Evolutionary conservation across 2,888 invertebrate species (phyloP), one percentile per base, ranked within the genome.

Genomic region (Dynastes tityus): DNA sequence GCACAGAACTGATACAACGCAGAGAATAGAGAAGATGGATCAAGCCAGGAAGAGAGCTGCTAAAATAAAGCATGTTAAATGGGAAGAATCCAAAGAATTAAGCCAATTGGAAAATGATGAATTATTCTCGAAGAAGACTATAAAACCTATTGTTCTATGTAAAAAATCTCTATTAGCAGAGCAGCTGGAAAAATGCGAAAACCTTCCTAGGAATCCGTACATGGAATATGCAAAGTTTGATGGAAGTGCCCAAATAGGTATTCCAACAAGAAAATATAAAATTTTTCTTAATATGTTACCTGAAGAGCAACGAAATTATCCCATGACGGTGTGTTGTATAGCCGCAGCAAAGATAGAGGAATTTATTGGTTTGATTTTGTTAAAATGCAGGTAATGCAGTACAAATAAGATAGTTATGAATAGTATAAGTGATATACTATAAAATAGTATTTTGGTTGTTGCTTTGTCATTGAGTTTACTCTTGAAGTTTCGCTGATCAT

Each of bases 351-450:
- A 95, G 90, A 96, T 98, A 77, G 91, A 92, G 84, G 98, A 98
- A 87, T 91, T 98, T 49, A 96, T 98, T 86, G 98, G 98, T 51
- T 93, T 98, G 76, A 96, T 96, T 84, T 96, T 97, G 89, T 97
- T 96, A 87, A 95, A 96, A 90, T 95, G 93, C 92, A 90, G 92
- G 93, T 90, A 90, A 55, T 32, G 9, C 11, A 71, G 51, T 37
- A 37, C 32, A 37, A 37, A 37, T 37, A 32, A 32, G 32, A 37
- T 37, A 37, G 5, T 37, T 5, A 22, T 22, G 22, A 22, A 22
- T 22, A 22, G 22, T 22, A 22, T 22, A 22, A 22, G 32, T 37
- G 5, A 37, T 37, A 37, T 37, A 37, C 6, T 37, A 5, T 5
- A 37, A 5, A 37, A 37, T 37, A 37, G 5, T 37, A 6, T 37